A percentile compares a stretch with the other conserved stretches of the same genome.
These are phyloP conservation scores for Latrodectus hesperus DNA, from an alignment of 2,888 invertebrate species.

Conservation along the genomic window DNA sequence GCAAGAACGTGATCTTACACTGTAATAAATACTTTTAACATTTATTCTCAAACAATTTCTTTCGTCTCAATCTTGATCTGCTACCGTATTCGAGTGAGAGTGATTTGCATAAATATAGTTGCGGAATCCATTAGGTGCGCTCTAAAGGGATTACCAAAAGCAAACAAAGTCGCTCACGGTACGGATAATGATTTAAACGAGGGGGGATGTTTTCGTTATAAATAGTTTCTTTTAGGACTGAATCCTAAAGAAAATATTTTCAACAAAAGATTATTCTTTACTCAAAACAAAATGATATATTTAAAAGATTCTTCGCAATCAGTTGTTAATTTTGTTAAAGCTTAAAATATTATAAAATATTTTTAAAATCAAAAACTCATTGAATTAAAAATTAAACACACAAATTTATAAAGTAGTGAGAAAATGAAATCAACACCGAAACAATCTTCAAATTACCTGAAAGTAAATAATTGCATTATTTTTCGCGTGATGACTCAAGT, in stretches of 20 bases:
- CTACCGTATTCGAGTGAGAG: not conserved
- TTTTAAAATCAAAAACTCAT: too few relatives aligned
- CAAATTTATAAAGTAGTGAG: too few relatives aligned
- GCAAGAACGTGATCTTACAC: not conserved
- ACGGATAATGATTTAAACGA: not conserved
- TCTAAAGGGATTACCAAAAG: not conserved
- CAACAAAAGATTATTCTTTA: too few relatives aligned
- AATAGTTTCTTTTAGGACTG: not conserved
- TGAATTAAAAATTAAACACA: too few relatives aligned
- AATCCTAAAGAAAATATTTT: not conserved
- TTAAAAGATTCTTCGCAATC: too few relatives aligned
- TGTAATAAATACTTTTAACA: constrained; percentile 12
- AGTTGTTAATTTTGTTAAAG: too few relatives aligned
- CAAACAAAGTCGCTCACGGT: not conserved
- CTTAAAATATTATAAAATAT: too few relatives aligned
- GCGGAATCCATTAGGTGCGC: constrained; percentile 1
- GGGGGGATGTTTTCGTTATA: not conserved
- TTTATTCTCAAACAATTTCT: constrained; percentile 5
- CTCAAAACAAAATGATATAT: too few relatives aligned
- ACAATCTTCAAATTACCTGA: too few relatives aligned
- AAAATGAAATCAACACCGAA: too few relatives aligned
- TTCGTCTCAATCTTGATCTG: not conserved
- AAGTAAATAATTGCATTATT: too few relatives aligned
- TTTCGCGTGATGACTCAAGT: too few relatives aligned
- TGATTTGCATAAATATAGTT: constrained; percentile 21